These are phyloP conservation scores for Kuschelorhynchus macadamiae DNA, from an alignment of 2,888 invertebrate species.

Conservation along the genomic window DNA sequence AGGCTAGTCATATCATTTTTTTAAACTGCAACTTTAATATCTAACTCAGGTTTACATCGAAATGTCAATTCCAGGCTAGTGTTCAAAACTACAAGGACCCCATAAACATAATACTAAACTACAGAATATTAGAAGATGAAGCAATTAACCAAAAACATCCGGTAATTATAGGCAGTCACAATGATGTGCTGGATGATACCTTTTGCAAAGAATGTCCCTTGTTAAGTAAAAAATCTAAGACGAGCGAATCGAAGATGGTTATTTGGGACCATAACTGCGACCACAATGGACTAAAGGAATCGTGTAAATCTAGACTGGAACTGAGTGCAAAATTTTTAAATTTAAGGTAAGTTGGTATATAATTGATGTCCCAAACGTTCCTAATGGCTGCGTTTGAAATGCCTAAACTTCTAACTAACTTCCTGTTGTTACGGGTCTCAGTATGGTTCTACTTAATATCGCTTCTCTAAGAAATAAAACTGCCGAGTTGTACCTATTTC, in stretches of 20 bases:
- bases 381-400: background rate
- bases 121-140: slow-evolving; percentile 8
- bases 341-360: slow-evolving; percentile 44
- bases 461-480: too few species aligned
- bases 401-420: too few species aligned
- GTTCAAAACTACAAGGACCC: slow-evolving; percentile 19
- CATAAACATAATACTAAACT: slow-evolving; percentile 16
- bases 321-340: slow-evolving; percentile 31
- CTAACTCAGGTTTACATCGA: too few species aligned
- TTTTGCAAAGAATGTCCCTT: slow-evolving; percentile 58
- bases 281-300: slow-evolving; percentile 2
- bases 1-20: too few species aligned
- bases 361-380: background rate
- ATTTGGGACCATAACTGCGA: slow-evolving; percentile 30
- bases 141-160: slow-evolving; percentile 10
- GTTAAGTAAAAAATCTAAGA: slow-evolving; percentile 21
- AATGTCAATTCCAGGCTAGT: slow-evolving; percentile 7
- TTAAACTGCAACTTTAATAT: too few species aligned
- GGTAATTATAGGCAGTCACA: slow-evolving; percentile 1
- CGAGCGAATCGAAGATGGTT: background rate
- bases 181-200: slow-evolving; percentile 56
- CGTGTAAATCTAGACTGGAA: slow-evolving; percentile 24
- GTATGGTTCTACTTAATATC: too few species aligned
- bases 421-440: too few species aligned
- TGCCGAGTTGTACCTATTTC: too few species aligned